Conservation (phyloP, 1,140 invertebrate genomes). For the Aethina tumida region DNA sequence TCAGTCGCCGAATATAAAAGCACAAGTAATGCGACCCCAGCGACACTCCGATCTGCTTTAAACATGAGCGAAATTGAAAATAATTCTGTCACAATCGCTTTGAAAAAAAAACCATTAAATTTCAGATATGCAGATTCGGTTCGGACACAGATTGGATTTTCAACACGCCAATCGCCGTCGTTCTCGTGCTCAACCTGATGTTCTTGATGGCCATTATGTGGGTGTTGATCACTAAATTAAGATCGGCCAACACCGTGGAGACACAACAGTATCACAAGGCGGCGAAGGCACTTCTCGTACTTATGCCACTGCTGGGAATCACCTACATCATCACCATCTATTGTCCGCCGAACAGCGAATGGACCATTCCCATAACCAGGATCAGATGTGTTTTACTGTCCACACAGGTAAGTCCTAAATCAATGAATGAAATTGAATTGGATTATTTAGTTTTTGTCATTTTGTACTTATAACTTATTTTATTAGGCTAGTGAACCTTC, state of each 20-base stretch:
- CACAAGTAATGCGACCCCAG: no score
- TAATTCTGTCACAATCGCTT: no score
- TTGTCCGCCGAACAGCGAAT: conserved; percentile 52
- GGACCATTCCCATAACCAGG: conserved; percentile 42
- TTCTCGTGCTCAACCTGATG: conserved; percentile 70
- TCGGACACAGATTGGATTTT: conserved; percentile 75
- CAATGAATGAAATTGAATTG: no score
- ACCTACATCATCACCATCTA: conserved; percentile 75
- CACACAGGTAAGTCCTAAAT: conserved; percentile 53
- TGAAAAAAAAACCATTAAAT: no score
- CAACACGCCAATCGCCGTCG: conserved; percentile 59
- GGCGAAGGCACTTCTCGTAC: conserved; percentile 74
- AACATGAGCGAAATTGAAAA: no score
- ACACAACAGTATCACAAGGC: conserved; percentile 84
- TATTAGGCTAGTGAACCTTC: no score
- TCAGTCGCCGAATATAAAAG: no score
- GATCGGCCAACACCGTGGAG: conserved; percentile 75
- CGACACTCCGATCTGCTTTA: no score
- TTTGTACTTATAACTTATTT: no score
- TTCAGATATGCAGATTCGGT: no score
- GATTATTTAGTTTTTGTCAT: no score
- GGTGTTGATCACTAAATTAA: conserved; percentile 85
- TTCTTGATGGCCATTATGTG: conserved; percentile 89
- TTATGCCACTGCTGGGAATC: conserved; percentile 81
- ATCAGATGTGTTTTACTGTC: conserved; percentile 68